Base-by-base conservation (phyloP, 35 echinoderm and acorn worm genomes). In the Holothuria glaberrima region DNA sequence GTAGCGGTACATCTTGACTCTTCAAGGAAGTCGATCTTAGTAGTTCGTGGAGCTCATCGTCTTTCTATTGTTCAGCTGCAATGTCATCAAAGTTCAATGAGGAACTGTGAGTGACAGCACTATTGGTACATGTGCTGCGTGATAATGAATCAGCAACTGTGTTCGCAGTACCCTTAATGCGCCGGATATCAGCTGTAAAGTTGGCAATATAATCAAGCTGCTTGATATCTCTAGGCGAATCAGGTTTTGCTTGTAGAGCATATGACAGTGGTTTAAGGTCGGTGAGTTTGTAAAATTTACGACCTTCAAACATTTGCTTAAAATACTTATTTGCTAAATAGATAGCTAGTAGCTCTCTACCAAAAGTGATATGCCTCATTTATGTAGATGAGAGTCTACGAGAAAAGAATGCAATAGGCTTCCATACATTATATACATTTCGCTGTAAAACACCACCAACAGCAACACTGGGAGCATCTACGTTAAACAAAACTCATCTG, bases 181-280 rank as follows among this genome's bases (percentile, higher is more conserved):
- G 57, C 17, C 74, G 86, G 14, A 93, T 78, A 45, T 89, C 91
- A 13, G 91, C 34, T 19, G 91, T 93, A 82, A 89, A 93, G 31
- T 93, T 86, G 6, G 86, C 76, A 24, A 93, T 81, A 48, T 79
- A 93, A 33, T 93, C 91, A 12, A 93, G 48, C 34, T 92, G 91
- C 9, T 69, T 36, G 0, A 61, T 89, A 32, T 92, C 91, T 30
- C 85, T 20, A 9, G 91, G 85, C 33, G 91, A 92, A 26, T 92
- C 71, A 22, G 80, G 82, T 48, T 74, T 59, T 12, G 91, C 61
- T 7, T 58, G 1, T 20, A 92, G 54, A 32, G 83, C 82, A 65
- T 30, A 83, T 12, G 68, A 72, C 21, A 93, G 30, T 13, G 72
- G 70, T 54, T 89, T 89, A 41, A 89, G 90, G 44, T 91, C 78